Evolutionary conservation across 2,888 invertebrate species (phyloP).

Genomic region (Schizaphis graminum): DNA sequence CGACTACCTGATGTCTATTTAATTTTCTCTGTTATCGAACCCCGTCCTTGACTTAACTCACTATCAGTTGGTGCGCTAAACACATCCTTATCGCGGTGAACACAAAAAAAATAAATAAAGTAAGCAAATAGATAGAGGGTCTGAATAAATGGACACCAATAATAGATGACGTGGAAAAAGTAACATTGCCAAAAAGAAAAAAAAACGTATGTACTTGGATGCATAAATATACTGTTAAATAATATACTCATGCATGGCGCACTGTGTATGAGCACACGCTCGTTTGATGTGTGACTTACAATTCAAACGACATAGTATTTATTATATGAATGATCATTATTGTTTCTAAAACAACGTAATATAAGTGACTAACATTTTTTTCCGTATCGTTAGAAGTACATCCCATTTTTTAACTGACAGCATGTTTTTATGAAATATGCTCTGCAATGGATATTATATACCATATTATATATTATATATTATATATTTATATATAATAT

Average conservation of each 20-base stretch:
- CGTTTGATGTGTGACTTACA: background rate
- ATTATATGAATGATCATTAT: background rate
- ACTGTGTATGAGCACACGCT: background rate
- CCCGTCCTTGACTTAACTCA: constrained; percentile 40
- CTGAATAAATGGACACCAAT: constrained; percentile 42
- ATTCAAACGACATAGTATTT: background rate
- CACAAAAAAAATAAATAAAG: constrained; percentile 19
- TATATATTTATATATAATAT: background rate
- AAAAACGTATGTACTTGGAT: background rate
- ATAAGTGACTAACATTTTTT: background rate
- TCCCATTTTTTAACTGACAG: background rate
- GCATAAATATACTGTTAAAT: background rate
- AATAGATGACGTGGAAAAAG: constrained; percentile 47
- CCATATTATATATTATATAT: background rate
- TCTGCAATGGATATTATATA: background rate
- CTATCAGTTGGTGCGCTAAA: constrained; percentile 24
- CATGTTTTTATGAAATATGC: constrained; percentile 2
- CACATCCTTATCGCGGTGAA: constrained; percentile 26
- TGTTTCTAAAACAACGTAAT: constrained; percentile 4
- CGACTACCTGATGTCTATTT: constrained; percentile 56
- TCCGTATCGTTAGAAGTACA: background rate
- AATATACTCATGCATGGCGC: background rate
- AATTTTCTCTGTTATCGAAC: constrained; percentile 49
- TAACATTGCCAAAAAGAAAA: constrained; percentile 44
- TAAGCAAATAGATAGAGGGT: background rate